Evolutionary conservation across 2,888 invertebrate genomes (phyloP).

Genomic region (Mantis religiosa): DNA sequence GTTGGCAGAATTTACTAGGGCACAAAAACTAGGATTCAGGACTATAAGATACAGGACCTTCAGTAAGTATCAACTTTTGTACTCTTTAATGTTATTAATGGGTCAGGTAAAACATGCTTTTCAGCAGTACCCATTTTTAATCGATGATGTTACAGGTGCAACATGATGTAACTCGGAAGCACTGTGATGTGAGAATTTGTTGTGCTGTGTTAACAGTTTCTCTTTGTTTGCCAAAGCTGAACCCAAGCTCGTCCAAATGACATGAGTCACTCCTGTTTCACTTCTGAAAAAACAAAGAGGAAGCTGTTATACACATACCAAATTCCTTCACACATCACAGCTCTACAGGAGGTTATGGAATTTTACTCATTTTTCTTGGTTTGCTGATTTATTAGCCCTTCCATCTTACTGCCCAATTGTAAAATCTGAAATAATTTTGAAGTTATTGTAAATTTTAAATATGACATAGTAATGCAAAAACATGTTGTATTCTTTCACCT

Average conservation of each 20-base stretch:
- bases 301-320: neutral
- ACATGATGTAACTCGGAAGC: neutral
- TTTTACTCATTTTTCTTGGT: neutral
- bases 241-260: neutral
- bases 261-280: neutral
- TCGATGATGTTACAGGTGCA: neutral
- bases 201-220: neutral
- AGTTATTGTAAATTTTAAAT: neutral
- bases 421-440: neutral
- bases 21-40: neutral
- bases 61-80: neutral
- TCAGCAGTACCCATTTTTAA: neutral
- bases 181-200: neutral
- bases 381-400: neutral
- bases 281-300: neutral
- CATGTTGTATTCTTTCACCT: too few species aligned
- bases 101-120: neutral
- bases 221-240: neutral
- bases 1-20: neutral
- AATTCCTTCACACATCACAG: neutral
- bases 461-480: neutral
- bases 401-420: neutral
- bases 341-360: neutral
- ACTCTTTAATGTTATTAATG: neutral
- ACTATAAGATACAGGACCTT: neutral